phyloP scores from a whole-genome alignment of 2,888 invertebrate species.

The Halocaridina rubra region DNA sequence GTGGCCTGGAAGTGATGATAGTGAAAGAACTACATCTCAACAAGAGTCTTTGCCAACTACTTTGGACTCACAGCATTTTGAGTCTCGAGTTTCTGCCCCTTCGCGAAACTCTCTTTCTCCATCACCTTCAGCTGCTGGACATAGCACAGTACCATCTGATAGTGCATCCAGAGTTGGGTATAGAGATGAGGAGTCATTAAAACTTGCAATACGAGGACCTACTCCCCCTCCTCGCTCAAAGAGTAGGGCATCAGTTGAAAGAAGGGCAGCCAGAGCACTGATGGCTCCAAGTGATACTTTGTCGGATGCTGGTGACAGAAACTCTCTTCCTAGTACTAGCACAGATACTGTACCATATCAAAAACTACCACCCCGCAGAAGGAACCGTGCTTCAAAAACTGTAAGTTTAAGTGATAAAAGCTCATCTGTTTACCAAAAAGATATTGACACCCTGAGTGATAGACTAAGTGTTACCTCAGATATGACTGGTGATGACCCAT shows the following conservation, averaged over 20 bases:
- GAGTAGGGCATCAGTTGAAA: conserved; percentile 15
- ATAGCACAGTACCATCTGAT: conserved; percentile 53
- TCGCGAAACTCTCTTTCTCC: conserved; percentile 25
- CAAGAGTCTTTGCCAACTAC: conserved; percentile 29
- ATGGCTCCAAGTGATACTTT: conserved; percentile 4
- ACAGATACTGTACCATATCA: conserved; percentile 42
- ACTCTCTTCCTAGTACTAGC: conserved; percentile 37
- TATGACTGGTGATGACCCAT: conserved; percentile 26
- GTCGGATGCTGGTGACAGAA: conserved; percentile 30
- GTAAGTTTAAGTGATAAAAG: neutral
- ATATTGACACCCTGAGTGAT: conserved; percentile 23
- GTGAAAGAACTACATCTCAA: conserved; percentile 24
- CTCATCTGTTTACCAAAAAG: neutral
- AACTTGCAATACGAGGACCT: conserved; percentile 29
- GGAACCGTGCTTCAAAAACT: neutral
- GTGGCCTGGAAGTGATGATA: conserved; percentile 29
- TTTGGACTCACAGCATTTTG: conserved; percentile 42
- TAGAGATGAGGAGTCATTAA: conserved; percentile 27
- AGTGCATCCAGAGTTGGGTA: conserved; percentile 52
- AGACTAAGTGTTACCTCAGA: conserved; percentile 22
- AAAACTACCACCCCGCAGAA: conserved; percentile 42
- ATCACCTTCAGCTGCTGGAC: conserved; percentile 45
- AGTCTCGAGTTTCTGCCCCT: conserved; percentile 28
- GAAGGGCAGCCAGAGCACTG: conserved; percentile 26
- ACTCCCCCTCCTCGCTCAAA: conserved; percentile 35